Evolutionary conservation across 35 echinoderm and acorn worm genomes (phyloP).

Genomic region (Lytechinus pictus): DNA sequence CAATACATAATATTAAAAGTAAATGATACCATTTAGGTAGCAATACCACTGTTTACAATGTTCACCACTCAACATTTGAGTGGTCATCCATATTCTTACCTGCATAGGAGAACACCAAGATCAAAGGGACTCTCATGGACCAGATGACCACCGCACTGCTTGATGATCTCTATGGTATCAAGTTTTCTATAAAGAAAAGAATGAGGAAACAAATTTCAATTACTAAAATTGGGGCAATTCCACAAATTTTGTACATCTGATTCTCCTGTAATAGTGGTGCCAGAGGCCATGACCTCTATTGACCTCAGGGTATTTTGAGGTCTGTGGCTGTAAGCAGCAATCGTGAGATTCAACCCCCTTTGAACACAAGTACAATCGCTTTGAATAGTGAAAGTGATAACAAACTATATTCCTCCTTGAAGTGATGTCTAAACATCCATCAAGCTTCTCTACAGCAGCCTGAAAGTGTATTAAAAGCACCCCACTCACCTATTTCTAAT

Average conservation of each 20-base stretch:
- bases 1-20: too few species aligned
- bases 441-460: neutral
- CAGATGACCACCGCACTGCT: conserved; percentile 69
- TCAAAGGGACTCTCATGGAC: conserved; percentile 68
- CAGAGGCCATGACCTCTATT: too few species aligned
- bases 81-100: conserved; percentile 45
- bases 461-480: neutral
- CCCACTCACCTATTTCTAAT: conserved; percentile 63
- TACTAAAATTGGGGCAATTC: too few species aligned
- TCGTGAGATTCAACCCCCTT: too few species aligned
- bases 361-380: too few species aligned
- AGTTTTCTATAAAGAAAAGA: conserved; percentile 60
- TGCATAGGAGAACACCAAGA: conserved; percentile 56
- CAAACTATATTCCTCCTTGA: neutral
- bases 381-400: too few species aligned
- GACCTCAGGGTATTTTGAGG: too few species aligned
- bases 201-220: neutral
- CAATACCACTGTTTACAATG: neutral
- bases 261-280: too few species aligned
- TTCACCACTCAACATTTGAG: neutral
- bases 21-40: too few species aligned
- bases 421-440: neutral
- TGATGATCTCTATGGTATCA: conserved; percentile 69
- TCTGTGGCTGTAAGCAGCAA: too few species aligned
- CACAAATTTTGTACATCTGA: too few species aligned